Evolutionary conservation across 2,888 invertebrate species (phyloP).

Genomic region (Bombylius major): DNA sequence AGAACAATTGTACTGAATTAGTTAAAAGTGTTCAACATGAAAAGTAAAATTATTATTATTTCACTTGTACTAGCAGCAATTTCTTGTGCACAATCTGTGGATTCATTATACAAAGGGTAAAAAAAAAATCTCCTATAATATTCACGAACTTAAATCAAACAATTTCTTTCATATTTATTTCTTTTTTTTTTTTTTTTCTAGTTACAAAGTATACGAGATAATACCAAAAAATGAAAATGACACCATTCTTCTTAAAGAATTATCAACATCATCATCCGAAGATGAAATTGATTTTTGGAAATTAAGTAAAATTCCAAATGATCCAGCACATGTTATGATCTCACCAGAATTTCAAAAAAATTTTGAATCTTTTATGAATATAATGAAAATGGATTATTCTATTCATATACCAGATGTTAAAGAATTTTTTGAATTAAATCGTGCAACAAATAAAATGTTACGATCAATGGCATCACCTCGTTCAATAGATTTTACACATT

Average conservation of each 20-base stretch:
- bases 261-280: background rate
- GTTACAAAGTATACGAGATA: constrained; percentile 1
- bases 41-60: too few species aligned
- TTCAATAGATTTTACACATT: constrained; percentile 21
- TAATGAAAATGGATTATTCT: constrained; percentile 18
- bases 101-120: too few species aligned
- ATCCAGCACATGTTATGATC: constrained; percentile 27
- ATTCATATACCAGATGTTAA: constrained; percentile 24
- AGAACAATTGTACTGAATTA: too few species aligned
- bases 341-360: constrained; percentile 24
- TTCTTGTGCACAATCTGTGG: too few species aligned
- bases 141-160: too few species aligned
- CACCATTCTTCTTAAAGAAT: background rate
- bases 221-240: background rate
- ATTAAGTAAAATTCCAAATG: constrained; percentile 22
- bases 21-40: too few species aligned
- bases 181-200: background rate
- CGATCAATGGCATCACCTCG: background rate
- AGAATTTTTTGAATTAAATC: constrained; percentile 15
- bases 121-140: too few species aligned
- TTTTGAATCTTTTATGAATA: constrained; percentile 21
- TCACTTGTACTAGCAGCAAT: too few species aligned
- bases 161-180: background rate
- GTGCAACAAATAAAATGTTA: background rate
- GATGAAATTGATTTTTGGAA: constrained; percentile 26